A percentile compares a stretch with the other conserved stretches of the same genome.
These are phyloP conservation scores for Pyralis farinalis DNA, from an alignment of 2,888 invertebrate species.

Conservation along the genomic window DNA sequence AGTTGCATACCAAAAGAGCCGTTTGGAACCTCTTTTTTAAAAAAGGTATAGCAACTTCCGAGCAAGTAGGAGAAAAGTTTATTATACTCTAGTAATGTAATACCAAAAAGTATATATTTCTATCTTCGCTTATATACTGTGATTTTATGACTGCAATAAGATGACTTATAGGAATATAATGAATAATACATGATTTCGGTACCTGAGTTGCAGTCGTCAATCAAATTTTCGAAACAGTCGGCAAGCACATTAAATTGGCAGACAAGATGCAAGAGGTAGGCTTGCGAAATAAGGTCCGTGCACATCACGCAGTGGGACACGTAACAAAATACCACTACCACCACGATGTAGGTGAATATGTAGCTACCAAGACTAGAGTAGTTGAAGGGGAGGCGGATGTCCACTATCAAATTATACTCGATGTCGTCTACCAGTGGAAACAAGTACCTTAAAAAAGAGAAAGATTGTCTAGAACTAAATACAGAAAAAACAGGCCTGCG, in stretches of 20 bases:
- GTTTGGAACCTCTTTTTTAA: too few relatives aligned
- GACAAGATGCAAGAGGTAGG: constrained; percentile 53
- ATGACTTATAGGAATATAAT: too few relatives aligned
- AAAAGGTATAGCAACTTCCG: too few relatives aligned
- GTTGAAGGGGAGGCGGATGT: constrained; percentile 43
- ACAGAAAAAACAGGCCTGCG: too few relatives aligned
- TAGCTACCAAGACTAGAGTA: constrained; percentile 39
- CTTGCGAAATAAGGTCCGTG: constrained; percentile 55
- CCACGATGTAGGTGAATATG: constrained; percentile 35
- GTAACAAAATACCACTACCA: constrained; percentile 42
- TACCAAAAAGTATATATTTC: too few relatives aligned
- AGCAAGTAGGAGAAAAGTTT: too few relatives aligned
- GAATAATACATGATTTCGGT: too few relatives aligned
- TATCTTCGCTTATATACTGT: too few relatives aligned
- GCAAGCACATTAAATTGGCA: constrained; percentile 54
- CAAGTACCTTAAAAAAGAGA: constrained; percentile 51
- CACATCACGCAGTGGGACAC: constrained; percentile 57
- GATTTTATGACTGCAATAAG: too few relatives aligned
- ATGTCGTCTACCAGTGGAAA: constrained; percentile 57
- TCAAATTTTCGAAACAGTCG: constrained; percentile 54
- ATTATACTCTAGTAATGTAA: too few relatives aligned
- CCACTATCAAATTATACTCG: constrained; percentile 56
- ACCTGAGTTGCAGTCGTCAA: constrained; percentile 35
- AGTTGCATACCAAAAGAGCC: too few relatives aligned
- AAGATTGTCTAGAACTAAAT: background rate